These are phyloP conservation scores for Netelia inedita DNA, from an alignment of 2,888 invertebrate genomes.

Conservation along the genomic window DNA sequence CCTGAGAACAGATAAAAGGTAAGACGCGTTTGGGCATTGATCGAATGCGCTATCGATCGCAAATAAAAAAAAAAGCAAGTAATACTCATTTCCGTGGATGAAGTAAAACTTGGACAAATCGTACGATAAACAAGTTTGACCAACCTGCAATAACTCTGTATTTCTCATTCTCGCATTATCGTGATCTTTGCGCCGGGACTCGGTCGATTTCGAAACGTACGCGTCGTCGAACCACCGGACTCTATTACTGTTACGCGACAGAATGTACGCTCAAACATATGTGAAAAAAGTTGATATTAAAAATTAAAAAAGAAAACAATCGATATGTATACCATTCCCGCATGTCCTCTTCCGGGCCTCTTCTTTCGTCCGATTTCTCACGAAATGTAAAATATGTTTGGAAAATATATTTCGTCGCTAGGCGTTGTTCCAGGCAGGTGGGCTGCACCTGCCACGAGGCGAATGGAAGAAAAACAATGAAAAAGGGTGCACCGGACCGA, in stretches of 20 bases:
- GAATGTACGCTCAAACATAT: slow-evolving; percentile 66
- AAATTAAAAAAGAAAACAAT: slow-evolving; percentile 70
- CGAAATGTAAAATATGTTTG: not conserved
- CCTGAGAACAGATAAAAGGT: slow-evolving; percentile 70
- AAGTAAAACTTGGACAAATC: not conserved
- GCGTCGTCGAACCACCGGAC: slow-evolving; percentile 39
- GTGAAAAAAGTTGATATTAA: slow-evolving; percentile 23
- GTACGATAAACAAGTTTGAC: slow-evolving; percentile 8
- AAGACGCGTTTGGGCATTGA: not conserved
- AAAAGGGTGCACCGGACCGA: not conserved
- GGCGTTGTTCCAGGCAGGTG: not conserved
- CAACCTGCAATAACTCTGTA: slow-evolving; percentile 79
- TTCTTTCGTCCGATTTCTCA: not conserved
- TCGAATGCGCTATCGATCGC: too few species aligned
- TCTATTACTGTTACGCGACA: slow-evolving; percentile 62
- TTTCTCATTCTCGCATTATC: slow-evolving; percentile 77
- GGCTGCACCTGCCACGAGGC: not conserved
- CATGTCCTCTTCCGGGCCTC: slow-evolving; percentile 68
- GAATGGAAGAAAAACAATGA: not conserved
- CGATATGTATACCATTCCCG: slow-evolving; percentile 72
- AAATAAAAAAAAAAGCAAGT: not conserved
- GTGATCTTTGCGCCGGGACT: slow-evolving; percentile 66
- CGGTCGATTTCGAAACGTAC: slow-evolving; percentile 39
- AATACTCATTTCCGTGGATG: not conserved
- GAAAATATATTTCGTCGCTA: not conserved